Conservation (phyloP, 2,888 invertebrate species). For the Drosophila atroscutellata region DNA sequence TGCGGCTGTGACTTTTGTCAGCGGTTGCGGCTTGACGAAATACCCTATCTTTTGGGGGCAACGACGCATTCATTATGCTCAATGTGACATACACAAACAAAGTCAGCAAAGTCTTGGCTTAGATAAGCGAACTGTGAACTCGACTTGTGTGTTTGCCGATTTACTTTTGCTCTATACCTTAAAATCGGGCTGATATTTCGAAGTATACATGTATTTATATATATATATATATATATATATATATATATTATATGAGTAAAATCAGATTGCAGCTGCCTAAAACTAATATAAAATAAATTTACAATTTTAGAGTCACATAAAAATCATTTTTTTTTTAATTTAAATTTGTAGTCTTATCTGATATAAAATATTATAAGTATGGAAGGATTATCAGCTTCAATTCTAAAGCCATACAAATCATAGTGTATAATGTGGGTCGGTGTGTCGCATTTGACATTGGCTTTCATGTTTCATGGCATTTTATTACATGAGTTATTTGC, state of each 20-base stretch:
- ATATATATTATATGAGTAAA: background rate
- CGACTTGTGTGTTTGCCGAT: background rate
- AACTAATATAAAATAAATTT: background rate
- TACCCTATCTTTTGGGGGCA: slow-evolving; percentile 34
- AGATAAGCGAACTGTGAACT: background rate
- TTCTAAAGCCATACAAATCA: background rate
- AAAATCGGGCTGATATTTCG: background rate
- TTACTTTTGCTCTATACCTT: background rate
- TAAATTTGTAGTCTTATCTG: background rate
- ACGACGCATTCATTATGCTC: background rate
- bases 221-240: background rate
- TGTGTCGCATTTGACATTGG: slow-evolving; percentile 5
- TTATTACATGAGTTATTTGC: slow-evolving; percentile 67
- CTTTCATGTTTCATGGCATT: slow-evolving; percentile 52
- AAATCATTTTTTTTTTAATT: background rate
- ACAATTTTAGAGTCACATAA: too few relatives aligned
- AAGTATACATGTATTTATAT: background rate
- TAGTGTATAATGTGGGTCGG: slow-evolving; percentile 26
- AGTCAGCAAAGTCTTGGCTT: background rate
- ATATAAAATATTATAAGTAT: too few relatives aligned
- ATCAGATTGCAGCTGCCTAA: background rate
- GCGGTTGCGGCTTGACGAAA: slow-evolving; percentile 26
- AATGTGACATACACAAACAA: background rate
- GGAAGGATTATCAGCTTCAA: background rate
- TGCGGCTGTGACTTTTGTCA: slow-evolving; percentile 67